phyloP scores from a whole-genome alignment of 2,113 vertebrate species.

The Petromus typicus region DNA sequence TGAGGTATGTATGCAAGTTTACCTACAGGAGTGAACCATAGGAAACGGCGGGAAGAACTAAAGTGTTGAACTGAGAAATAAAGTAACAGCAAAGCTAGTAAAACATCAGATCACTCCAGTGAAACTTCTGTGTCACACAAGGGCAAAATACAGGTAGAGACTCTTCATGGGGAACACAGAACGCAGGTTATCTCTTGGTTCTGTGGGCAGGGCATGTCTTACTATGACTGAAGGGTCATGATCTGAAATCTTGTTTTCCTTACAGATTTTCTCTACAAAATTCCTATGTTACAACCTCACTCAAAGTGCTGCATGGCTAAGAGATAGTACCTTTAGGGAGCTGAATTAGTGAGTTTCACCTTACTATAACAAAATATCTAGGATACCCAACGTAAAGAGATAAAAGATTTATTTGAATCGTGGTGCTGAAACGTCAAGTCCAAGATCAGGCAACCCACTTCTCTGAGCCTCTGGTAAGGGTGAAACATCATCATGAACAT shows the following conservation, averaged over 20 bases:
- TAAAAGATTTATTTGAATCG: not conserved
- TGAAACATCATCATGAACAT: not conserved
- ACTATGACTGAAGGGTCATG: not conserved
- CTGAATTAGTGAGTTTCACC: no score
- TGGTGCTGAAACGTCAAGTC: not conserved
- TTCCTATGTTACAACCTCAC: not conserved
- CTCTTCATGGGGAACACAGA: not conserved
- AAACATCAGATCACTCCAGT: not conserved
- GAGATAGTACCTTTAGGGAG: no score
- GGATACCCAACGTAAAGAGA: not conserved
- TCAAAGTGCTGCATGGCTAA: not conserved
- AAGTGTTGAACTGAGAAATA: conserved; percentile 8
- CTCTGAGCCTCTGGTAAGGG: not conserved
- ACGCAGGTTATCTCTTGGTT: not conserved
- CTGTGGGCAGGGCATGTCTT: not conserved
- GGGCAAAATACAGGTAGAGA: not conserved
- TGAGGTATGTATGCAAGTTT: not conserved
- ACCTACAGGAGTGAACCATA: not conserved
- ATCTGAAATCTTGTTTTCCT: no score
- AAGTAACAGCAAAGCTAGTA: conserved; percentile 52
- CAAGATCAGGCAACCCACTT: not conserved
- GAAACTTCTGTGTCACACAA: conserved; percentile 22
- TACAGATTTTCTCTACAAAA: not conserved
- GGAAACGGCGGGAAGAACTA: not conserved
- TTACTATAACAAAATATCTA: not conserved